Conservation (phyloP, 2,888 invertebrate species). For the Tetragonisca angustula region DNA sequence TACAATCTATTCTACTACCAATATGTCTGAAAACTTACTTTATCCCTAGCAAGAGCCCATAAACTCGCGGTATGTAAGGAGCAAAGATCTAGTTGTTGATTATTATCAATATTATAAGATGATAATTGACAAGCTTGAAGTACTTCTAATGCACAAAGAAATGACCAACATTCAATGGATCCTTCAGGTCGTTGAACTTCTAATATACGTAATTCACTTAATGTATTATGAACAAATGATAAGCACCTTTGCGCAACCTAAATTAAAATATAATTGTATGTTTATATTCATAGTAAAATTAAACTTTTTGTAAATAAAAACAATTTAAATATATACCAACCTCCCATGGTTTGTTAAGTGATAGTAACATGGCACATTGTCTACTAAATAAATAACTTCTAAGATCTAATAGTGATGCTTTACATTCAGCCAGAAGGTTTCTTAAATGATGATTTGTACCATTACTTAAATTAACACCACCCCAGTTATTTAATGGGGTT, state of each 20-base stretch:
- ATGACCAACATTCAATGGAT: slow-evolving; percentile 96
- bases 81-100: slow-evolving; percentile 87
- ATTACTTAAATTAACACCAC: slow-evolving; percentile 90
- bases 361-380: slow-evolving; percentile 93
- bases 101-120: slow-evolving; percentile 88
- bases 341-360: slow-evolving; percentile 92
- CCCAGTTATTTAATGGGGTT: slow-evolving; percentile 89
- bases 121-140: slow-evolving; percentile 91
- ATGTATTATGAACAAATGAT: slow-evolving; percentile 94
- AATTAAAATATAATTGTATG: slow-evolving; percentile 20
- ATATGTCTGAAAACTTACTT: slow-evolving; percentile 85
- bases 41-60: slow-evolving; percentile 95
- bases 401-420: slow-evolving; percentile 93
- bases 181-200: slow-evolving; percentile 92
- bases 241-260: slow-evolving; percentile 94
- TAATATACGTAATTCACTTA: slow-evolving; percentile 92
- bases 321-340: slow-evolving; percentile 83
- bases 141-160: slow-evolving; percentile 95
- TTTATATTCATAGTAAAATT: slow-evolving; percentile 4
- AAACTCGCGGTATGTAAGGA: slow-evolving; percentile 94
- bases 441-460: slow-evolving; percentile 86
- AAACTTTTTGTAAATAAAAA: neutral
- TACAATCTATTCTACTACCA: neutral
- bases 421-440: slow-evolving; percentile 80
- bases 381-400: slow-evolving; percentile 97